Evolutionary conservation across 2,888 invertebrate species (phyloP).

Genomic region (Noctua pronuba): DNA sequence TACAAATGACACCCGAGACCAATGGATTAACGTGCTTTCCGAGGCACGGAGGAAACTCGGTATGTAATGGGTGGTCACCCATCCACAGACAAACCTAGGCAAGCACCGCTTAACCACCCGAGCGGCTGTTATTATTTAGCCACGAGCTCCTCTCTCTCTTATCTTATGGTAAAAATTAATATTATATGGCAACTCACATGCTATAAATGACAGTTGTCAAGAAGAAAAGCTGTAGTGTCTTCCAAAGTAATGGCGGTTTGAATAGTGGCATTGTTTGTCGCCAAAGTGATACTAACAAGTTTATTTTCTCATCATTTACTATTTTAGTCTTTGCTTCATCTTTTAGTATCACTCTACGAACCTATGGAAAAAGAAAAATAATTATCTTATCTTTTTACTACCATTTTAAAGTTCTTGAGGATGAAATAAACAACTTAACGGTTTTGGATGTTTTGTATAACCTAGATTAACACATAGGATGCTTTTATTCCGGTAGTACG

Average conservation of each 20-base stretch:
- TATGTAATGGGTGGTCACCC: too few relatives aligned
- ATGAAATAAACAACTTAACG: not conserved
- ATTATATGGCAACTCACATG: slow-evolving; percentile 45
- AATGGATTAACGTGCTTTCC: too few relatives aligned
- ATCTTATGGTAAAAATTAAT: not conserved
- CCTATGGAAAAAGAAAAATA: slow-evolving; percentile 29
- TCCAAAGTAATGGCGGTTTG: slow-evolving; percentile 52
- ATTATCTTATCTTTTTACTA: not conserved
- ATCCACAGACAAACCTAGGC: too few relatives aligned
- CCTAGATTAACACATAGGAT: not conserved
- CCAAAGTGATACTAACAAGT: slow-evolving; percentile 48
- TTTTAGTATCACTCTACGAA: slow-evolving; percentile 45
- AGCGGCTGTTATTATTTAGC: too few relatives aligned
- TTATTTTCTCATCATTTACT: slow-evolving; percentile 6
- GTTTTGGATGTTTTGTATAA: not conserved
- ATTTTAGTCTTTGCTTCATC: slow-evolving; percentile 36
- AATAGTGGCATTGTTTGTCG: slow-evolving; percentile 55
- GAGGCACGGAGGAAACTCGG: too few relatives aligned
- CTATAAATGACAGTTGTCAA: slow-evolving; percentile 58
- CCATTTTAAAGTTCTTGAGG: not conserved
- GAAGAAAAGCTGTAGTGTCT: slow-evolving; percentile 55
- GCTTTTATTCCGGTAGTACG: not conserved
- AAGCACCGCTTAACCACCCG: too few relatives aligned
- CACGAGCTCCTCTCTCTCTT: too few relatives aligned
- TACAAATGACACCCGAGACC: too few relatives aligned